Evolutionary conservation across 2,888 invertebrate species (phyloP), one percentile per base, ranked within the genome.

Genomic region (Entomobrya proxima): DNA sequence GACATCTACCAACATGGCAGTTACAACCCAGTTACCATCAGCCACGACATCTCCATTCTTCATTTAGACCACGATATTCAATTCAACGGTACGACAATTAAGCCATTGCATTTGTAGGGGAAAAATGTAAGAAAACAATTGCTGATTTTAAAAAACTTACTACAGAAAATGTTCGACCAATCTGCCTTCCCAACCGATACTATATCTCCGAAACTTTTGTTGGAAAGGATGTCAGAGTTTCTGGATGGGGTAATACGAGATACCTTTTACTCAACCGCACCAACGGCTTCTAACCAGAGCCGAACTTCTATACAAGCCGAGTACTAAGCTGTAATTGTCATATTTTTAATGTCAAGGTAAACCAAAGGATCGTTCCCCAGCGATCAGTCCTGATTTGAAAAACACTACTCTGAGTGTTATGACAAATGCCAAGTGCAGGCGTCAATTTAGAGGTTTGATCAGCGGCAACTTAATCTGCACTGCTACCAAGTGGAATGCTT

Each of bases 391-490:
- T 6, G 80, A 79, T 32, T 50, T 90, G 35, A 89, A 90, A 81
- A 89, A 90, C 44, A 89, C 89, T 0, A 89, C 89, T 9, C 74
- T 89, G 0, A 79, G 61, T 30, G 87, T 89, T 0, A 86, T 89
- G 84, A 76, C 88, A 0, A 90, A 90, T 75, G 81, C 87, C 32
- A 88, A 88, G 61, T 90, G 90, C 82, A 52, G 90, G 47, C 77
- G 84, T 9, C 85, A 87, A 40, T 90, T 90, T 83, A 74, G 90
- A 64, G 88, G 89, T 13, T 75, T 90, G 32, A 86, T 90, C n/a
- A 88, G 88, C 61, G 90, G 90, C n/a, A 90, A 90, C 64, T 52
- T 89, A 11, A 89, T 90, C 40, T 90, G 90, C 47, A 85, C 89
- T 40, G 86, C 85, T 21, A 89, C 90, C 0, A 84, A 61, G 18